Evolutionary conservation across 2,797 vertebrate genomes (phyloP).

Genomic region (Alectoris magna): DNA sequence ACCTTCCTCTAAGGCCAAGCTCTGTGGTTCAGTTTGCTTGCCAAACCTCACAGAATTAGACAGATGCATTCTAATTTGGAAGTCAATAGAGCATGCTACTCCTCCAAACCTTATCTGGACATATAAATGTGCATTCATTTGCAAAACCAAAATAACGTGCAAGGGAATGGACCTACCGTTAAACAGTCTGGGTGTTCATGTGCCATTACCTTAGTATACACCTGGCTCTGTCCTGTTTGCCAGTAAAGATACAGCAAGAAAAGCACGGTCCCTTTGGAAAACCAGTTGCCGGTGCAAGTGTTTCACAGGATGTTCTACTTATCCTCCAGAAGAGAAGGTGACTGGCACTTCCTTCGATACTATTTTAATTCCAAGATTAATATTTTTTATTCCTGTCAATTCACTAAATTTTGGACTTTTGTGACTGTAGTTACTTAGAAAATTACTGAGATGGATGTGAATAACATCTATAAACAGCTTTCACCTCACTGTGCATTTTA

Average conservation of each 20-base stretch:
- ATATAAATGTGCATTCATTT: not conserved
- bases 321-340: not conserved
- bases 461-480: not conserved
- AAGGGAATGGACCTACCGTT: not conserved
- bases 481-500: not conserved
- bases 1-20: not conserved
- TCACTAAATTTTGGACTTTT: not conserved
- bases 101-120: not conserved
- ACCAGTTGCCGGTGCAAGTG: not conserved
- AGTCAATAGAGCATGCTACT: not conserved
- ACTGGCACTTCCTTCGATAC: not conserved
- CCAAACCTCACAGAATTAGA: not conserved
- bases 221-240: not conserved
- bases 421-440: not conserved
- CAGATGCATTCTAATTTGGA: not conserved
- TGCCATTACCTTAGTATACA: not conserved
- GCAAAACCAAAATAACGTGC: not conserved
- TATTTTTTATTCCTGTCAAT: not conserved
- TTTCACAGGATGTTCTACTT: not conserved
- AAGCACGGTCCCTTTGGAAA: not conserved
- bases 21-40: not conserved
- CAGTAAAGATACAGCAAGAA: not conserved
- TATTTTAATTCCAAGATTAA: not conserved
- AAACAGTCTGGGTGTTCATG: not conserved
- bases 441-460: not conserved